Base-by-base conservation (phyloP, 2,113 vertebrate genomes). In the Eudyptes chrysolophus region DNA sequence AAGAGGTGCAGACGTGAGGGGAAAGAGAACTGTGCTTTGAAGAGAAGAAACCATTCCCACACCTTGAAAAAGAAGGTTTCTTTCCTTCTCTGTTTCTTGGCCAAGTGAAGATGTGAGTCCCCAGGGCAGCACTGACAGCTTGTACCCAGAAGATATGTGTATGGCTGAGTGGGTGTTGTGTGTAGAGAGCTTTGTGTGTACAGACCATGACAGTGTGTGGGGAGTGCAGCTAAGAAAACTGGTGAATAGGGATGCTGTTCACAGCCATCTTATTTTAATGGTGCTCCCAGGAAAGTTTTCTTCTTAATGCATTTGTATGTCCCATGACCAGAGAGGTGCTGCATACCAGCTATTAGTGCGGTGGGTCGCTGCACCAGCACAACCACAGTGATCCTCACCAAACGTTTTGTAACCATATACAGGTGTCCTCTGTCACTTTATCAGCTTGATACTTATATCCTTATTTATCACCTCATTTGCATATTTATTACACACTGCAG, bases 1-100 rank as follows among this genome's bases (percentile, higher is more conserved):
- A 75, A 85, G 72, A 81, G 57, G 42, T 89, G 34, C 77, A 95
- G 70, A 94, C 20, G 5, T 91, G 95, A 96, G 90, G 55, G 83
- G 68, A 60, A 93, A 94, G 84, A 55, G 57, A 94, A 95, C 60
- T 90, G 46, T 2, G 4, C 65, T 84, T 93, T 68, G 76, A 85
- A 83, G 89, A 60, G 72, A 54, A 72, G 64, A 61, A 62, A 64
- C 55, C 16, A 11, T 78, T 85, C 46, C 52, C 34, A 36, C 44
- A 78, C 17, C 61, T 88, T 93, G 83, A 80, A 64, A 90, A 89
- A 75, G n/a, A 17, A 54, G 4, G 36, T 78, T 65, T 27, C 29
- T 64, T 89, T 94, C 17, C 57, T 74, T 60, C 32, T 84, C 16
- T 88, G 38, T 62, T 52, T 80, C 54, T 84, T 74, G 51, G 36